These are phyloP conservation scores for Zaprionus tsacasi DNA, from an alignment of 1,140 invertebrate genomes.

Conservation along the genomic window DNA sequence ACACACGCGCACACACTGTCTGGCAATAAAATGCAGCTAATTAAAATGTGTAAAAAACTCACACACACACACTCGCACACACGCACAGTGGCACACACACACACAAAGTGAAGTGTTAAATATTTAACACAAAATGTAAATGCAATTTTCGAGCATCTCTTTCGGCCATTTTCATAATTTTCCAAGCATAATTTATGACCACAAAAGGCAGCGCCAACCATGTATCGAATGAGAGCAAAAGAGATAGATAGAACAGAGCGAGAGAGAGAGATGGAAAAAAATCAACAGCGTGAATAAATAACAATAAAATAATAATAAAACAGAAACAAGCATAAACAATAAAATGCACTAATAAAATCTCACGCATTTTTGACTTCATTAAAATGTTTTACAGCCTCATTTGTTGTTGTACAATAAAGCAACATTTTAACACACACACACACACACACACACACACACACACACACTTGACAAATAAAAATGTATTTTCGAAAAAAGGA, in stretches of 20 bases:
- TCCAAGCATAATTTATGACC: slow-evolving; percentile 70
- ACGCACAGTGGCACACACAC: not conserved
- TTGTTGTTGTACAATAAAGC: slow-evolving; percentile 33
- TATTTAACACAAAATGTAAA: slow-evolving; percentile 67
- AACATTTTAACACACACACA: slow-evolving; percentile 8
- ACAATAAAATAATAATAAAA: slow-evolving; percentile 60
- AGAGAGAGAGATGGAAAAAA: not conserved
- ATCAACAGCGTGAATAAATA: slow-evolving; percentile 28
- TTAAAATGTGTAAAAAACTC: slow-evolving; percentile 60
- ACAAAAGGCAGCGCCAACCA: slow-evolving; percentile 49
- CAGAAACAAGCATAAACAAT: slow-evolving; percentile 56
- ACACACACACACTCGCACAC: slow-evolving; percentile 17
- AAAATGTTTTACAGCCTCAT: slow-evolving; percentile 55
- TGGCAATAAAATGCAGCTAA: slow-evolving; percentile 77
- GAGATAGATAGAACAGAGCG: not conserved
- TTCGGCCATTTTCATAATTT: slow-evolving; percentile 51
- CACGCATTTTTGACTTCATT: slow-evolving; percentile 72
- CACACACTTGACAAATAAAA: slow-evolving; percentile 22
- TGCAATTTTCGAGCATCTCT: slow-evolving; percentile 43
- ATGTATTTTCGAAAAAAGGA: not conserved
- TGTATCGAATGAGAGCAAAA: not conserved
- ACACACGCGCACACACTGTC: not conserved
- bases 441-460: slow-evolving; percentile 6
- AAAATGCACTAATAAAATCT: slow-evolving; percentile 77
- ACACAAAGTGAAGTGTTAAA: slow-evolving; percentile 37